Evolutionary conservation across 2,797 vertebrate genomes (phyloP).

Genomic region (Catostomus latipinnis): DNA sequence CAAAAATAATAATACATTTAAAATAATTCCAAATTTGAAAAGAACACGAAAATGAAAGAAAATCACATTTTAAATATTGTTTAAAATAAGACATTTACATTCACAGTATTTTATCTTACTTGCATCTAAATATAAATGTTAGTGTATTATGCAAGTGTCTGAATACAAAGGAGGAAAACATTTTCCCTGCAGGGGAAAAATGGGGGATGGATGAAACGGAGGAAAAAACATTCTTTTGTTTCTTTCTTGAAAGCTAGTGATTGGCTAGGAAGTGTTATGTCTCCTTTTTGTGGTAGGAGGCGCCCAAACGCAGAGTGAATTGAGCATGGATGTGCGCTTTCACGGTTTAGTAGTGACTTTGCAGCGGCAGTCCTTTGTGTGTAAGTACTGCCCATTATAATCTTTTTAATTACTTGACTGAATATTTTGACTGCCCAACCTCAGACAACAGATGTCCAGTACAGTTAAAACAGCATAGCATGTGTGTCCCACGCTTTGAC

Average conservation of each 20-base stretch:
- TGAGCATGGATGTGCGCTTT: neutral
- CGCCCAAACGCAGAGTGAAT: neutral
- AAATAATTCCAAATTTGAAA: neutral
- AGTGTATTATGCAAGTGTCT: neutral
- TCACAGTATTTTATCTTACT: too few species aligned
- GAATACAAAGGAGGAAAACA: neutral
- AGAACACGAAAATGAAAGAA: neutral
- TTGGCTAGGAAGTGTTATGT: neutral
- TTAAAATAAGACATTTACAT: neutral
- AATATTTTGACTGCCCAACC: constrained; percentile 22
- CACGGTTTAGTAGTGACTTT: too few species aligned
- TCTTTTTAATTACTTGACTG: constrained; percentile 13
- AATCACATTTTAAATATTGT: neutral
- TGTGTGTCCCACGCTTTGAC: neutral
- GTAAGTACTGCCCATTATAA: neutral
- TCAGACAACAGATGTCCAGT: constrained; percentile 31
- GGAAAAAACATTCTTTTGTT: constrained; percentile 27
- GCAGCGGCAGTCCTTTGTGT: constrained; percentile 15
- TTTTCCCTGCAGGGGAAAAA: constrained; percentile 2
- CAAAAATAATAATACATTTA: neutral
- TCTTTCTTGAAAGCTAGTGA: neutral
- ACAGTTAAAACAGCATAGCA: neutral
- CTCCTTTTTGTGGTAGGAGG: constrained; percentile 1
- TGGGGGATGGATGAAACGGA: constrained; percentile 13
- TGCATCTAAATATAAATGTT: neutral